These are phyloP conservation scores for Nipponacmea schrenckii DNA, from an alignment of 2,888 invertebrate species.

Conservation along the genomic window DNA sequence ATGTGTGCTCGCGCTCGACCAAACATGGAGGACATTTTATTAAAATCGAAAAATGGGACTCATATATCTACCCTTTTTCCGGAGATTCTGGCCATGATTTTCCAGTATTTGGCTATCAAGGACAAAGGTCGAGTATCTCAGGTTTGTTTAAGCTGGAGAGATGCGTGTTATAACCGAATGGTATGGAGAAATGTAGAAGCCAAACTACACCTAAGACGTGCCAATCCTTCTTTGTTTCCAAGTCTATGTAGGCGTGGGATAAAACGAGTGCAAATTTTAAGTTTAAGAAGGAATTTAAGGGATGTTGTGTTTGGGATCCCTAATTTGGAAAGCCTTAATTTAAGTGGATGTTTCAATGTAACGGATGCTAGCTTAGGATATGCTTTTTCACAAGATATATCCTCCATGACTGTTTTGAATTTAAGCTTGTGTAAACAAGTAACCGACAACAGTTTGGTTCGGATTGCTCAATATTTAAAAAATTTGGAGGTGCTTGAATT, in stretches of 20 bases:
- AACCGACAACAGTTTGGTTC: constrained; percentile 86
- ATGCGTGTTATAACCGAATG: constrained; percentile 89
- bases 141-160: constrained; percentile 84
- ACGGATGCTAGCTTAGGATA: constrained; percentile 86
- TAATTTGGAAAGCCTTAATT: constrained; percentile 85
- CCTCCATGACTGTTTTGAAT: constrained; percentile 83
- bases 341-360: constrained; percentile 93
- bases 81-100: constrained; percentile 91
- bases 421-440: constrained; percentile 94
- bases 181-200: constrained; percentile 96
- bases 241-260: constrained; percentile 89
- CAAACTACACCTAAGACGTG: constrained; percentile 82
- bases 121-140: constrained; percentile 92
- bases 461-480: constrained; percentile 84
- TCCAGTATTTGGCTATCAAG: constrained; percentile 86
- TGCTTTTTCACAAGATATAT: constrained; percentile 81
- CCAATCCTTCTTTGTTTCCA: constrained; percentile 85
- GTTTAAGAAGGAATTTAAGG: constrained; percentile 82
- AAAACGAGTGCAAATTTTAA: constrained; percentile 87
- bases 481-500: constrained; percentile 88
- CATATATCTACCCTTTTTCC: constrained; percentile 89
- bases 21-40: constrained; percentile 26
- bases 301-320: constrained; percentile 88
- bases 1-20: constrained; percentile 37
- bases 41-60: constrained; percentile 32